Evolutionary conservation across 2,888 invertebrate genomes (phyloP), one percentile per base, ranked within the genome.

Genomic region (Platycheirus albimanus): DNA sequence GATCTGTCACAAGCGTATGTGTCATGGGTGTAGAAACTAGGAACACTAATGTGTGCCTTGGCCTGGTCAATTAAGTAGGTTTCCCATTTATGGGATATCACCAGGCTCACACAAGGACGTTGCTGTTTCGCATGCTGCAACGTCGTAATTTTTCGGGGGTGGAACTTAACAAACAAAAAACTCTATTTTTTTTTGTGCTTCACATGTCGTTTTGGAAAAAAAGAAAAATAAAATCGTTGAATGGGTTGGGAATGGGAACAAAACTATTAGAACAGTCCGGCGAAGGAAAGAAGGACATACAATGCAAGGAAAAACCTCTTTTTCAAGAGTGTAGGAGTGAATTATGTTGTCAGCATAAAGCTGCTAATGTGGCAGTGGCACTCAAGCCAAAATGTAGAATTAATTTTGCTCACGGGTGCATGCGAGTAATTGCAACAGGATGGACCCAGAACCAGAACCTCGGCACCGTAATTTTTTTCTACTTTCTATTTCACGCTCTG

Each of bases 401-500:
- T 79, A 74, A 79, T 79, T 79, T 74, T 13, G 54, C 63, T 54
- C 54, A 74, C 69, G 66, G 56, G 47, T 61, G 54, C 63, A 69
- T 79, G 67, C 67, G 47, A 74, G 54, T 74, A 79, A 79, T 72
- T 63, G 79, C 79, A 54, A 78, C 58, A 54, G 67, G 69, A 69
- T 51, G 63, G 70, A 47, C 52, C n/a, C 1, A 8, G 30, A 6
- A 15, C 13, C 41, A 11, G 11, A 13, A 49, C 49, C 13, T 41
- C 8, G 19, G 51, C 3, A 11, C 7, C 36, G 5, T n/a, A 4
- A 24, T 24, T 28, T 36, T 41, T 33, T 20, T 43, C 30, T 52
- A 19, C 17, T 33, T 51, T 67, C 5, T 38, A 38, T 30, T 41
- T 36, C 30, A 49, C 10, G 24, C 45, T 66, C 24, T 13, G 33